phyloP scores from a whole-genome alignment of 1,140 invertebrate species.

The Magallana ariakensis region DNA sequence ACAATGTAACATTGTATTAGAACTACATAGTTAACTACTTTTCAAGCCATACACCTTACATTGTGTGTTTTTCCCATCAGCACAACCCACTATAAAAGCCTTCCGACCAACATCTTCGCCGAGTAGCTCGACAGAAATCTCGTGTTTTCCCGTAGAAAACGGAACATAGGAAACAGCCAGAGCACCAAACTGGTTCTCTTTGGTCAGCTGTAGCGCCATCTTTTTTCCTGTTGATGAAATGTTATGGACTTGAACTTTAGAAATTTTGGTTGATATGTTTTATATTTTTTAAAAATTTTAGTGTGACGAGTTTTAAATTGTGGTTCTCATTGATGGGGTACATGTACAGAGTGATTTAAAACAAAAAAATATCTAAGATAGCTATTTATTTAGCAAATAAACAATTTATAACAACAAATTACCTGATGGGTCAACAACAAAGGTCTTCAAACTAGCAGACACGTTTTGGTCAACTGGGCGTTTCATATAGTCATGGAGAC shows the following conservation, averaged over 20 bases:
- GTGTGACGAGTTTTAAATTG: no score
- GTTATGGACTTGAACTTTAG: no score
- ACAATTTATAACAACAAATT: background rate
- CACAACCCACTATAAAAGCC: background rate
- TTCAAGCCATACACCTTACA: no score
- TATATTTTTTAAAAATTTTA: no score
- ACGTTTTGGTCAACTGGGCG: background rate
- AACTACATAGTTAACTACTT: no score
- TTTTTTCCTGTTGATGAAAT: background rate
- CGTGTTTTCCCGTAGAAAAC: background rate
- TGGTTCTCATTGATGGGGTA: no score
- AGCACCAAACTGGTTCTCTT: background rate
- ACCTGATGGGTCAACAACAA: slow-evolving; percentile 44
- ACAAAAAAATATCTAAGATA: no score
- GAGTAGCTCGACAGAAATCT: background rate
- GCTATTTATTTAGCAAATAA: no score
- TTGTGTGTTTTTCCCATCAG: background rate
- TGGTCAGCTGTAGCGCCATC: background rate
- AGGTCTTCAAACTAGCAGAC: slow-evolving; percentile 34
- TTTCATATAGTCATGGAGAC: background rate
- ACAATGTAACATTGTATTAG: no score
- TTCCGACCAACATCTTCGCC: background rate
- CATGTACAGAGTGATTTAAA: no score
- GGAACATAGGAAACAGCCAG: background rate
- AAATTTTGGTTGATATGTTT: no score